Evolutionary conservation across 1,140 invertebrate species (phyloP).

Genomic region (Capitella teleta): DNA sequence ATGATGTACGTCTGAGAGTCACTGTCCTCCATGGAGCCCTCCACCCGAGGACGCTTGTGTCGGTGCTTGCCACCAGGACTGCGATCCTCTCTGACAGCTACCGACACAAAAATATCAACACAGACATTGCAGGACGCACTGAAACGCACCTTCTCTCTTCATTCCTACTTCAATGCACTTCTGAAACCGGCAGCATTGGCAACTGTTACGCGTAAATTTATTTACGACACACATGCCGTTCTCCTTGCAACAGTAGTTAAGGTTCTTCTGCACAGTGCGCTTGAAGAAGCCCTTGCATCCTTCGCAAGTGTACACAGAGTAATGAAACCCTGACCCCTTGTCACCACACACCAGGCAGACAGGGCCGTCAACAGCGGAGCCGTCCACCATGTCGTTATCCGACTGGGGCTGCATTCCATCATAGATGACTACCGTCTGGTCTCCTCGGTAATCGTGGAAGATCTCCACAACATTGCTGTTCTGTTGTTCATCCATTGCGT

Average conservation of each 20-base stretch:
- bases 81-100: constrained; percentile 36
- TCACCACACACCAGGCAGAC: constrained; percentile 94
- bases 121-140: background rate
- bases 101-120: constrained; percentile 2
- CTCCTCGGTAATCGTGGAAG: no score
- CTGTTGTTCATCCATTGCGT: no score
- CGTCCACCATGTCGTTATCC: no score
- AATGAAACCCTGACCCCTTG: constrained; percentile 94
- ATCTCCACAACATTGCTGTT: no score
- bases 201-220: constrained; percentile 55
- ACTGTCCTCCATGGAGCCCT: constrained; percentile 12
- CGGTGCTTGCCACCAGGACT: constrained; percentile 35
- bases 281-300: constrained; percentile 98
- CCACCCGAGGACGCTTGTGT: constrained; percentile 21
- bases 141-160: constrained; percentile 83
- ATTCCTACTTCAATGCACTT: constrained; percentile 99
- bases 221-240: constrained; percentile 92
- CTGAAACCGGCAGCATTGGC: constrained; percentile 98
- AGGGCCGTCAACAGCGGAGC: no score
- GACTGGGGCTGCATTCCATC: no score
- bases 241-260: constrained; percentile 92
- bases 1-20: no score
- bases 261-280: constrained; percentile 89
- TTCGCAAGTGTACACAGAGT: constrained; percentile 80
- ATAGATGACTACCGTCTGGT: no score